Evolutionary conservation across 1,140 invertebrate genomes (phyloP).

Genomic region (Melitaea cinxia): DNA sequence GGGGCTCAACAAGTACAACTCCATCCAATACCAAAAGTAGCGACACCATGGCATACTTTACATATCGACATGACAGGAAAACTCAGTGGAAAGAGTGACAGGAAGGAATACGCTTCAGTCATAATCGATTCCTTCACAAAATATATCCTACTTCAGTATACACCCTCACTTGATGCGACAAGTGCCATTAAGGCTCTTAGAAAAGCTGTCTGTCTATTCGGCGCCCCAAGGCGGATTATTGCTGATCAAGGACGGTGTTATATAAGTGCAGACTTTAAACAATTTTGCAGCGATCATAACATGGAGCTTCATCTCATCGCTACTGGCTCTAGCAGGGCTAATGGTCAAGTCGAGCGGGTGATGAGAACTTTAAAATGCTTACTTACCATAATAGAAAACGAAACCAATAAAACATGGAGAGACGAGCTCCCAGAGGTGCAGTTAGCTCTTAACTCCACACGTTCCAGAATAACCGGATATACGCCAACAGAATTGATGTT

Average conservation of each 20-base stretch:
- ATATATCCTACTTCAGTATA: conserved; percentile 41
- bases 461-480: conserved; percentile 41
- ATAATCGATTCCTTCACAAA: conserved; percentile 49
- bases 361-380: conserved; percentile 45
- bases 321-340: conserved; percentile 47
- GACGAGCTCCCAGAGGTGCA: conserved; percentile 45
- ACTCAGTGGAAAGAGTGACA: conserved; percentile 28
- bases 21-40: conserved; percentile 30
- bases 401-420: conserved; percentile 43
- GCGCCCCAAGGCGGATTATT: conserved; percentile 50
- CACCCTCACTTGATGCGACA: conserved; percentile 37
- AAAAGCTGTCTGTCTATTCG: conserved; percentile 45
- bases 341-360: conserved; percentile 47
- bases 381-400: conserved; percentile 40
- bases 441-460: conserved; percentile 47
- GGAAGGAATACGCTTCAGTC: conserved; percentile 23
- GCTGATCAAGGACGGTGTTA: conserved; percentile 48
- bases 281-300: conserved; percentile 39
- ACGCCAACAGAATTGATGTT: conserved; percentile 46
- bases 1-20: conserved; percentile 21
- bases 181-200: conserved; percentile 40
- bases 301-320: conserved; percentile 53
- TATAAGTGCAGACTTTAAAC: conserved; percentile 38
- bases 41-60: conserved; percentile 31
- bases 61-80: conserved; percentile 32